Percentiles rank a stretch among this genome's conserved stretches.
Conservation (phyloP, 2,888 invertebrate genomes). For the Perizoma flavofasciatum region DNA sequence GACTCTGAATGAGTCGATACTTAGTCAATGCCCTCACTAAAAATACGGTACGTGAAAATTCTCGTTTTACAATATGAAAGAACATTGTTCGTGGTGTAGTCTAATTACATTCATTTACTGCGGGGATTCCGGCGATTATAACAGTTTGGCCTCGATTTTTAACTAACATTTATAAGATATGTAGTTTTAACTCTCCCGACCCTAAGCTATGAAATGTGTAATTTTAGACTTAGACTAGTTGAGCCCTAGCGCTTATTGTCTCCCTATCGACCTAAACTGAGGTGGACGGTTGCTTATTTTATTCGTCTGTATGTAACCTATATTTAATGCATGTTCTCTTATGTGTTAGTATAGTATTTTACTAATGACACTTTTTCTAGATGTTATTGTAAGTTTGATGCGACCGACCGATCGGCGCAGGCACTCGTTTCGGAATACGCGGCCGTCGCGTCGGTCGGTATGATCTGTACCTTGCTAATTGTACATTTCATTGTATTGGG, state of each 20-base stretch:
- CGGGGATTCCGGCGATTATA: conserved; percentile 47
- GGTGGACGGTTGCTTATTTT: conserved; percentile 59
- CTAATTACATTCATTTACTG: conserved; percentile 17
- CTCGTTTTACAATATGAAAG: too few relatives aligned
- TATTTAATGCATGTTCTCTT: conserved; percentile 60
- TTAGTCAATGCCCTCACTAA: too few relatives aligned
- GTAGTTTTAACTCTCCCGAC: conserved; percentile 57
- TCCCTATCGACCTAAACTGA: conserved; percentile 55
- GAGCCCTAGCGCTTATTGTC: conserved; percentile 42
- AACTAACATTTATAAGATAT: conserved; percentile 50
- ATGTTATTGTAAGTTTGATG: conserved; percentile 53
- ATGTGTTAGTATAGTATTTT: conserved; percentile 57
- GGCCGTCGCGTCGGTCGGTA: conserved; percentile 41
- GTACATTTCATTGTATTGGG: conserved; percentile 82
- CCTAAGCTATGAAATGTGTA: conserved; percentile 81
- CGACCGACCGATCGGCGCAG: conserved; percentile 63
- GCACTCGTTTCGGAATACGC: conserved; percentile 31
- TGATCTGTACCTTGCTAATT: conserved; percentile 56
- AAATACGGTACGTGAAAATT: too few relatives aligned
- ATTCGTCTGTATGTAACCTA: conserved; percentile 56
- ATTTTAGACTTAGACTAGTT: conserved; percentile 58
- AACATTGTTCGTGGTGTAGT: conserved; percentile 1
- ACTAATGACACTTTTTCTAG: conserved; percentile 57
- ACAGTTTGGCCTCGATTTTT: conserved; percentile 79
- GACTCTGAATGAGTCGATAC: too few relatives aligned